Evolutionary conservation across 2,113 vertebrate genomes (phyloP).

Genomic region (Strix uralensis): DNA sequence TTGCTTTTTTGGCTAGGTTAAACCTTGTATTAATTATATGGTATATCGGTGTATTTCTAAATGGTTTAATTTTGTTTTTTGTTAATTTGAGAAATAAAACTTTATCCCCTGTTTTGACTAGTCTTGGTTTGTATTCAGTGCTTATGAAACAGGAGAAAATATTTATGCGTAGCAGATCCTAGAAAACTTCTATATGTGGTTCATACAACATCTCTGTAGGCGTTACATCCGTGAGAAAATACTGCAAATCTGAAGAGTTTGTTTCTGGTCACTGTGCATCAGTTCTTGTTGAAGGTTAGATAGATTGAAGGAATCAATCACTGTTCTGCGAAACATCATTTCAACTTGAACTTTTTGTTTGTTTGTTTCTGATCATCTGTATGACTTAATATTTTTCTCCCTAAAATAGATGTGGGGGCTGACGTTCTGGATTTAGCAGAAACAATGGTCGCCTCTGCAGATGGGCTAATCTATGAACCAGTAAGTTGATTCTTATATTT

Average conservation of each 20-base stretch:
- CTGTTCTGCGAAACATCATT: neutral
- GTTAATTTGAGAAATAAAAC: neutral
- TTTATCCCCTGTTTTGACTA: neutral
- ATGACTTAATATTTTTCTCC: neutral
- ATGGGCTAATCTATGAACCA: conserved; percentile 92
- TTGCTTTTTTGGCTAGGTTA: neutral
- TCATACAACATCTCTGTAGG: neutral
- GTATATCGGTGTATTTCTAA: neutral
- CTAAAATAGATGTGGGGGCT: conserved; percentile 87
- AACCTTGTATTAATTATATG: neutral
- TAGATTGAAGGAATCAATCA: too few relatives aligned
- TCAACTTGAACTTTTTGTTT: neutral
- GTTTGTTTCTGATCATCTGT: neutral
- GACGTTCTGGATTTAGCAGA: conserved; percentile 96
- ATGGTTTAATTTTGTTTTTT: neutral
- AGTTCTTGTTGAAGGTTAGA: too few relatives aligned
- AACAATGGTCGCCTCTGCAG: conserved; percentile 92
- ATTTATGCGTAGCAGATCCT: neutral
- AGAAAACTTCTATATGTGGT: neutral
- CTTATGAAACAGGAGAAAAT: neutral
- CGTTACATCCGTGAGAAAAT: neutral
- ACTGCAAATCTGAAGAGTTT: neutral
- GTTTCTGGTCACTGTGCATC: neutral
- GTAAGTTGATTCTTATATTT: conserved; percentile 76
- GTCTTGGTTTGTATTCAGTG: neutral